Evolutionary conservation across 1,140 invertebrate genomes (phyloP), one percentile per base, ranked within the genome.

Genomic region (Lepidostoma basale): DNA sequence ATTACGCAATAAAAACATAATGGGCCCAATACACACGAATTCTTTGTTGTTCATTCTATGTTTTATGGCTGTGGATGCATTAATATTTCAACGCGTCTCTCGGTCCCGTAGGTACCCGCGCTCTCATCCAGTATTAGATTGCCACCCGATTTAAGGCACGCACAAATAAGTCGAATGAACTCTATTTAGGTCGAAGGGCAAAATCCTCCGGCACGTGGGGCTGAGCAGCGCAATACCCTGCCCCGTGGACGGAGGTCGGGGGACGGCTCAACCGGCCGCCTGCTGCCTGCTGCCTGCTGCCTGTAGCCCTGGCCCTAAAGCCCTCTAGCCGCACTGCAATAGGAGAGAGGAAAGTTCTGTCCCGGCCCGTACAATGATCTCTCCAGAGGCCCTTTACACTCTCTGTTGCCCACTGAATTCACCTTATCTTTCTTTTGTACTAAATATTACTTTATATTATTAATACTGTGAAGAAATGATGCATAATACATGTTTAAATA

Each of bases 101-200:
- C 49, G 49, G 25, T 30, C 12, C 14, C 52, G 4, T 1, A 47
- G 14, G 18, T 56, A 30, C 52, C 52, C 16, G 20, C 54, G 28
- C 26, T 9, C 36, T 33, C 62, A 65, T 65, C 62, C 63, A 66
- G 36, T 28, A 66, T 66, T 66, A 66, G 63, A 66, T 66, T 66
- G 63, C 66, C 65, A 65, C 70, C 66, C 52, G 49, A 68, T 72
- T 60, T 52, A 67, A 68, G 63, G 56, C 65, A 66, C 69, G 54
- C 64, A 70, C 69, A 70, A 67, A 72, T 72, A 67, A 68, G 70
- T 65, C 66, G 66, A 72, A 72, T 47, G 70, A 72, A 63, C 65
- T 62, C 18, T 68, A 72, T 72, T 58, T 72, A 54, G 70, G 70
- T 72, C 70, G 70, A 47, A 68, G 70, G 70, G 66, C 70, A 68